Evolutionary conservation across 1,140 invertebrate species (phyloP), one percentile per base, ranked within the genome.

Genomic region (Cydia amplana): DNA sequence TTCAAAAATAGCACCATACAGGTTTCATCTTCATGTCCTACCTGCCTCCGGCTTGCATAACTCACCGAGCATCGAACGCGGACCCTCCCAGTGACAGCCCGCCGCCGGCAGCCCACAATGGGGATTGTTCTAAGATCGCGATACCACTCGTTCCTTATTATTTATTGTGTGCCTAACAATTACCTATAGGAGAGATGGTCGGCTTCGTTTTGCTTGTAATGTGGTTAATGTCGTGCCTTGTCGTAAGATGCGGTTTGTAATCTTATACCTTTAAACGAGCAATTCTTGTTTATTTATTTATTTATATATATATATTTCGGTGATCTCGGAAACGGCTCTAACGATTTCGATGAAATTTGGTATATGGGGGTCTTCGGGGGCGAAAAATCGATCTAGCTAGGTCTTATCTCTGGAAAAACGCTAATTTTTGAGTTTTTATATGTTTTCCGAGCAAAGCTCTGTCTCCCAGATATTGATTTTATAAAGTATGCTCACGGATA

Each of bases 41-140:
- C 65, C 16, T 40, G 65, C 65, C 65, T 10, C 64, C 28, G 65
- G 65, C 65, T 18, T 70, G 65, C 65, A 70, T 70, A 70, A 70
- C 32, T 70, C 65, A 70, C 70, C 73, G 75, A 74, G 77, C 74
- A 77, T 67, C 73, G 72, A 75, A 78, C 46, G 60, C 72, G 78
- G 73, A 78, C 72, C 83, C 83, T 83, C 84, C 86, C 83, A 83
- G 82, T 84, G 82, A 85, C 82, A 85, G 80, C 32, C 67, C 72
- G 85, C 87, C 85, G 82, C 80, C 82, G 85, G 85, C 85, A 83
- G 82, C 82, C 67, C 80, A 87, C 87, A 90, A 89, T 89, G 81
- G 82, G 81, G 79, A 88, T 88, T 87, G 87, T 88, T 89, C 83
- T 1, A 40, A 16, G 28, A 70, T 70, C 65, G 65, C 65, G 65